Evolutionary conservation across 2,797 vertebrate genomes (phyloP).

Genomic region (Scolopax rusticola): DNA sequence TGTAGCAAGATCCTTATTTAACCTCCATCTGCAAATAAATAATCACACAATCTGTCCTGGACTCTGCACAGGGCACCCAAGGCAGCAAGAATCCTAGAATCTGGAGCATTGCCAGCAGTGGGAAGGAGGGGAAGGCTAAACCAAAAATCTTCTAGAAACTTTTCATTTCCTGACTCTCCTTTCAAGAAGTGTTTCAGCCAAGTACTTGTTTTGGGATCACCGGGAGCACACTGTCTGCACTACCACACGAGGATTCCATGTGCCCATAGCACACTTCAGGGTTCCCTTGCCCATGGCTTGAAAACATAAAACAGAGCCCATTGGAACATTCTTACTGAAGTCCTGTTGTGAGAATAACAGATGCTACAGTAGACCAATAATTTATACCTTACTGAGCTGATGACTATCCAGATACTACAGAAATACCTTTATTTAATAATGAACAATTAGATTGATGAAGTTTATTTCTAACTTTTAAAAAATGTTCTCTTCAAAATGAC

Average conservation of each 20-base stretch:
- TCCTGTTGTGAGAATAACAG: neutral
- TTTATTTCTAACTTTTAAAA: neutral
- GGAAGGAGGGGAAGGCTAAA: neutral
- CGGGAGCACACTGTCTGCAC: accelerated
- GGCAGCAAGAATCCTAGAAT: neutral
- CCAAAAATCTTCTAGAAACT: neutral
- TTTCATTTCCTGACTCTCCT: neutral
- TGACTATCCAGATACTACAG: neutral
- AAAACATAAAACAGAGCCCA: neutral
- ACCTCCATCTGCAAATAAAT: neutral
- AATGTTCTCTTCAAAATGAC: neutral
- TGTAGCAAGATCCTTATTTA: neutral
- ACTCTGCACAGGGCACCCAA: neutral
- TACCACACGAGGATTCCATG: accelerated
- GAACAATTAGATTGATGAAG: neutral
- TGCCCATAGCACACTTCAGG: neutral
- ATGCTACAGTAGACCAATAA: neutral
- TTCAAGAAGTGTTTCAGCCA: neutral
- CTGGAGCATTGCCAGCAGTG: neutral
- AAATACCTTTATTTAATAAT: neutral
- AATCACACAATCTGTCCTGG: accelerated
- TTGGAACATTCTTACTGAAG: neutral
- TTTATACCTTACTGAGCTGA: neutral
- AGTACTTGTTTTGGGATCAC: accelerated
- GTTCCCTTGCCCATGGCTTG: neutral